A percentile compares a stretch with the other conserved stretches of the same genome.
These are phyloP conservation scores for Palaemon carinicauda DNA, from an alignment of 1,140 invertebrate genomes.

Conservation along the genomic window DNA sequence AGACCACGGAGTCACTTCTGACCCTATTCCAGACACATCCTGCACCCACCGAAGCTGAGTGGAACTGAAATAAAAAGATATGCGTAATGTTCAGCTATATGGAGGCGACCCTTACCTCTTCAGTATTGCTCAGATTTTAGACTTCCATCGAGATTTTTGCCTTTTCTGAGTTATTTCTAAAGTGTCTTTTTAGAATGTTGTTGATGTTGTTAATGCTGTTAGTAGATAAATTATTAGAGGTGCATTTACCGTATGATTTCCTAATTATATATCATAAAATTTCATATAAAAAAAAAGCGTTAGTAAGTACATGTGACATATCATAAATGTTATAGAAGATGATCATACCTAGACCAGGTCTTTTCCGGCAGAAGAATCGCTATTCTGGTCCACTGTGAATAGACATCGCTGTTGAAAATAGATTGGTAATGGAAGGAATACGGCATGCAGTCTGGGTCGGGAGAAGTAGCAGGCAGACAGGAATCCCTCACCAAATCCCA, in stretches of 20 bases:
- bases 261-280: no score
- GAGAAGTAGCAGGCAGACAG: conserved; percentile 63
- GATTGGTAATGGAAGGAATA: conserved; percentile 64
- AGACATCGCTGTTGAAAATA: conserved; percentile 62
- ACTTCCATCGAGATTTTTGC: no score
- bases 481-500: conserved; percentile 65
- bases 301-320: no score
- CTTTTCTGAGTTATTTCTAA: no score
- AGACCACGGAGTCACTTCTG: conserved; percentile 63
- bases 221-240: no score
- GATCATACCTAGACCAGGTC: conserved; percentile 65
- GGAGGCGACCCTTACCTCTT: no score
- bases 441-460: conserved; percentile 64
- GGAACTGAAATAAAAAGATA: conserved; percentile 60
- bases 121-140: no score
- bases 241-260: no score
- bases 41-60: conserved; percentile 67
- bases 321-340: no score
- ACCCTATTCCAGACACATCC: conserved; percentile 57
- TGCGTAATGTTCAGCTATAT: neutral
- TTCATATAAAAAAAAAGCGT: no score
- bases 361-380: conserved; percentile 65
- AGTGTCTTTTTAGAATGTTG: no score
- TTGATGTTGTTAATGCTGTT: no score
- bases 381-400: conserved; percentile 65